Evolutionary conservation across 2,888 invertebrate genomes (phyloP).

Genomic region (Mongoloraphidia duomilia): DNA sequence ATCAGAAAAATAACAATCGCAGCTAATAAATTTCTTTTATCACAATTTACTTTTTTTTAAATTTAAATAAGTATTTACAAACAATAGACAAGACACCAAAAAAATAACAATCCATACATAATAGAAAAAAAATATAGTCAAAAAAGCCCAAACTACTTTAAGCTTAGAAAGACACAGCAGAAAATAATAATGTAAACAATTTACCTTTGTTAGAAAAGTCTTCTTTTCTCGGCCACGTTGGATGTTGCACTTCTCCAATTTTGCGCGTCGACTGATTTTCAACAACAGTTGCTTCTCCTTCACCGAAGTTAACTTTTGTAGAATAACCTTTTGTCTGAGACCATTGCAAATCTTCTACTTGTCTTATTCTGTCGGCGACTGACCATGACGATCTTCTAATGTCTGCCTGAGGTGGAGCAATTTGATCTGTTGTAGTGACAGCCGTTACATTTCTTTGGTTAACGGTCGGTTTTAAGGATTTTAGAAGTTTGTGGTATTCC

Average conservation of each 20-base stretch:
- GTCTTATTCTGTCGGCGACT: slow-evolving; percentile 35
- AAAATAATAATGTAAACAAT: slow-evolving; percentile 6
- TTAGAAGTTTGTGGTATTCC: slow-evolving; percentile 26
- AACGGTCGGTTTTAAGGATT: slow-evolving; percentile 22
- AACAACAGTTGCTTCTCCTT: slow-evolving; percentile 30
- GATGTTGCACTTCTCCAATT: slow-evolving; percentile 15
- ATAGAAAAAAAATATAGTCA: neutral
- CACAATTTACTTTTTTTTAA: too few relatives aligned
- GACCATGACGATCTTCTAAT: slow-evolving; percentile 24
- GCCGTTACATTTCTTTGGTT: slow-evolving; percentile 18
- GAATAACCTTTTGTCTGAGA: slow-evolving; percentile 35
- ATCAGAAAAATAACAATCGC: too few relatives aligned
- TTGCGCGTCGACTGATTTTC: slow-evolving; percentile 18
- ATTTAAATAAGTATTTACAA: too few relatives aligned
- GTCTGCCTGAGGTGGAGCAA: slow-evolving; percentile 13
- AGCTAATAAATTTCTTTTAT: too few relatives aligned
- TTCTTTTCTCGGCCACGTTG: slow-evolving; percentile 24
- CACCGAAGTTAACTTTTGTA: slow-evolving; percentile 40
- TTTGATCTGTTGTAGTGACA: slow-evolving; percentile 15
- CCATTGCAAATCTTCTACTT: slow-evolving; percentile 28
- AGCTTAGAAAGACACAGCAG: neutral
- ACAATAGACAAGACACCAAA: neutral
- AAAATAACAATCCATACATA: neutral
- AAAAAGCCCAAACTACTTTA: neutral
- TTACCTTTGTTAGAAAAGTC: slow-evolving; percentile 22